A percentile compares a stretch with the other conserved stretches of the same genome.
These are phyloP conservation scores for Neotragus pygmaeus DNA, from an alignment of 2,113 vertebrate species.

Conservation along the genomic window DNA sequence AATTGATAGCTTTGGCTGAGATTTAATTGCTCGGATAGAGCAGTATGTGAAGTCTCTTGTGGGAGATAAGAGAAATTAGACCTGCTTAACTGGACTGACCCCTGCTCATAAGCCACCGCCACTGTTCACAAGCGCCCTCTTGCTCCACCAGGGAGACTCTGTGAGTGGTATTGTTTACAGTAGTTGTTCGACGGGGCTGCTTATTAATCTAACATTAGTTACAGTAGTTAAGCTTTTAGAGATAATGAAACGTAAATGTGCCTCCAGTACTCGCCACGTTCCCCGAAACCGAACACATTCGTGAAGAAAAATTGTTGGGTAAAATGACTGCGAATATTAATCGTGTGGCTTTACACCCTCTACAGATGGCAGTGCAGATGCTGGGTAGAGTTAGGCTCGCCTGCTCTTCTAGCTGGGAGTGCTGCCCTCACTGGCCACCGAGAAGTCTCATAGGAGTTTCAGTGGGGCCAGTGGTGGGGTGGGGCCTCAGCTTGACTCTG, in stretches of 20 bases:
- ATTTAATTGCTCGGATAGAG: not conserved
- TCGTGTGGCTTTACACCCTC: conserved; percentile 79
- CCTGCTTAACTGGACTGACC: conserved; percentile 32
- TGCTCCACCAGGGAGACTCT: not conserved
- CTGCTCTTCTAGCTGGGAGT: not conserved
- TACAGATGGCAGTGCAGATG: conserved; percentile 84
- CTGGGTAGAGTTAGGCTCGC: conserved; percentile 71
- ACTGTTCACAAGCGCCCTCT: not conserved
- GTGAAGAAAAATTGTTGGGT: conserved; percentile 76
- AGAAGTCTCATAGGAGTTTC: not conserved
- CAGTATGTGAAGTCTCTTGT: not conserved
- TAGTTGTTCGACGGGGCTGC: conserved; percentile 24
- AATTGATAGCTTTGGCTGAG: not conserved
- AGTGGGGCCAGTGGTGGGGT: not conserved
- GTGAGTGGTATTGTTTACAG: conserved; percentile 54
- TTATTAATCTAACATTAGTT: conserved; percentile 74
- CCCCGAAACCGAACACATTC: conserved; percentile 76
- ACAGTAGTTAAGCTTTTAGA: conserved; percentile 78
- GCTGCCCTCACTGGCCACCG: not conserved
- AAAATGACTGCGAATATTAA: conserved; percentile 83
- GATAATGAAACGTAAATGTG: conserved; percentile 81
- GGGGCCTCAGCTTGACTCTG: not conserved
- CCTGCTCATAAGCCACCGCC: not conserved
- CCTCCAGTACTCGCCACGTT: conserved; percentile 60
- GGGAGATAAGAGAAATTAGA: conserved; percentile 42